Evolutionary conservation across 1,140 invertebrate genomes (phyloP).

Genomic region (Diorhabda elongata): DNA sequence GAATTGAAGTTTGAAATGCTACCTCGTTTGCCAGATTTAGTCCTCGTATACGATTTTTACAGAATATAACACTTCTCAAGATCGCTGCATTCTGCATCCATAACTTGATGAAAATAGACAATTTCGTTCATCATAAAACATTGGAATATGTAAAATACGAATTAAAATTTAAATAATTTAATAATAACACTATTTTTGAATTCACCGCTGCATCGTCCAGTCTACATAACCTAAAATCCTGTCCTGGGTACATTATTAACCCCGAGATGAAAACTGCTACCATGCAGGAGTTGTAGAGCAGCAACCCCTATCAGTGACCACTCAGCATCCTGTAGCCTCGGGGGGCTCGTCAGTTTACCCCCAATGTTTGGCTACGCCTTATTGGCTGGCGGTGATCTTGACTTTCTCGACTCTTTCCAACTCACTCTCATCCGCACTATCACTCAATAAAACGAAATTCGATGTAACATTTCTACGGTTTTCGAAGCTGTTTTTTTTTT

Average conservation of each 20-base stretch:
- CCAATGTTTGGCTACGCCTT: constrained; percentile 23
- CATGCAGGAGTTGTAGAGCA: constrained; percentile 5
- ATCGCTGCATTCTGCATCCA: no score
- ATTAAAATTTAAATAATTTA: no score
- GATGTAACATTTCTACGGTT: constrained; percentile 5
- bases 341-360: constrained; percentile 17
- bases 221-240: neutral
- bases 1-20: no score
- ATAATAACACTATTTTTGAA: no score
- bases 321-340: constrained; percentile 15
- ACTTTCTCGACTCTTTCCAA: constrained; percentile 4
- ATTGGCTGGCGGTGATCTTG: constrained; percentile 9
- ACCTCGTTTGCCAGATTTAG: no score
- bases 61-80: no score
- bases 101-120: no score
- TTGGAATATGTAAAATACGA: no score
- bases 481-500: neutral
- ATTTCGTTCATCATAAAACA: no score
- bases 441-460: constrained; percentile 11
- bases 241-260: neutral
- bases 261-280: neutral
- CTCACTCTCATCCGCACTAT: neutral
- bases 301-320: constrained; percentile 21
- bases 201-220: no score
- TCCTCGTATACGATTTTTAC: no score